Conservation (phyloP, 35 echinoderm and acorn worm genomes). For the Heliocidaris tuberculata region DNA sequence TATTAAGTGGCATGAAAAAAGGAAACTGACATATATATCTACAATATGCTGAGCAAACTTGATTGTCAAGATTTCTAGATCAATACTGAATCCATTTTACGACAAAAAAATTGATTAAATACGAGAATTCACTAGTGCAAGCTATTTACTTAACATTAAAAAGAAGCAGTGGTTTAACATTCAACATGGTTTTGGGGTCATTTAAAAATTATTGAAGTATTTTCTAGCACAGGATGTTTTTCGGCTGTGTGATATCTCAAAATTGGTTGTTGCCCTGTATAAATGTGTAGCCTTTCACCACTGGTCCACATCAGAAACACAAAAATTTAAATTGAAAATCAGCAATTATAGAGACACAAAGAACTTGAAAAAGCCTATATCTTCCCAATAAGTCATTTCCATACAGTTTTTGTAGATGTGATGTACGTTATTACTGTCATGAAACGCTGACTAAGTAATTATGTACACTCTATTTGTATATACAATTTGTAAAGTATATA, state of each 20-base stretch:
- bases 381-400: background rate
- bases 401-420: background rate
- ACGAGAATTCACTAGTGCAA: too few species aligned
- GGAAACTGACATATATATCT: too few species aligned
- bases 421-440: background rate
- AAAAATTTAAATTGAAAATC: background rate
- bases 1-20: too few species aligned
- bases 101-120: too few species aligned
- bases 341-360: background rate
- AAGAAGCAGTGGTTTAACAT: too few species aligned
- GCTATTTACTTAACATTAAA: too few species aligned
- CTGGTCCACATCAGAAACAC: background rate
- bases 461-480: constrained; percentile 12
- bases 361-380: background rate
- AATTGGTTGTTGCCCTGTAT: background rate
- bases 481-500: constrained; percentile 19
- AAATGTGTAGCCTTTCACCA: too few species aligned
- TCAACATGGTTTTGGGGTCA: too few species aligned
- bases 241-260: background rate
- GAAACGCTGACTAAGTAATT: background rate
- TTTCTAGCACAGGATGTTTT: background rate
- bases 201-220: too few species aligned
- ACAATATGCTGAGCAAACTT: too few species aligned
- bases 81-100: too few species aligned
- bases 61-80: too few species aligned